These are phyloP conservation scores for Pyxicephalus adspersus DNA, from an alignment of 2,113 vertebrate species.

Conservation along the genomic window DNA sequence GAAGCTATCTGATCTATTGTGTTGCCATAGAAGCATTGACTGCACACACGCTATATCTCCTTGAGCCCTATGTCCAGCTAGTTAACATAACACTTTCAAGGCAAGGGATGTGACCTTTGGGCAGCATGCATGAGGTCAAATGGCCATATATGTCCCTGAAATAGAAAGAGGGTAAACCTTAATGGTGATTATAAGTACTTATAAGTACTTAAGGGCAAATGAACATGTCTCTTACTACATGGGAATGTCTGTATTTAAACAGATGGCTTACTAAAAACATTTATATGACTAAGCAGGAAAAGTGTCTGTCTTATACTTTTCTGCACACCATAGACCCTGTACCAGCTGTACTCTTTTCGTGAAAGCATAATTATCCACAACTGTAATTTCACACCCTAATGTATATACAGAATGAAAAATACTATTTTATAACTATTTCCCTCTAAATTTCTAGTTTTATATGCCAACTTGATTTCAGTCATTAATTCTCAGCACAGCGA, in stretches of 20 bases:
- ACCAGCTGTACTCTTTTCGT: slow-evolving; percentile 8
- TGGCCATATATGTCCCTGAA: not conserved
- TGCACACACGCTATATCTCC: slow-evolving; percentile 86
- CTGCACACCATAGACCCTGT: slow-evolving; percentile 14
- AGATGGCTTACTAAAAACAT: slow-evolving; percentile 38
- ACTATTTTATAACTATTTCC: not conserved
- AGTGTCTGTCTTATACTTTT: slow-evolving; percentile 35
- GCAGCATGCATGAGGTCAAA: slow-evolving; percentile 56
- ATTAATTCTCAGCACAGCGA: not conserved
- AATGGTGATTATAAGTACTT: not conserved
- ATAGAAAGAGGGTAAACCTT: not conserved
- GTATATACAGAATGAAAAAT: not conserved
- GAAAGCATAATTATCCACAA: not conserved
- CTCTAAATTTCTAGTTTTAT: not conserved
- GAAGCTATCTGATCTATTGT: slow-evolving; percentile 83
- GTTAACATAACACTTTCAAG: slow-evolving; percentile 79
- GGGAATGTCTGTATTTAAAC: slow-evolving; percentile 12
- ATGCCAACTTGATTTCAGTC: not conserved
- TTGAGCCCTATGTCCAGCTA: slow-evolving; percentile 75
- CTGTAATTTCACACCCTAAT: not conserved
- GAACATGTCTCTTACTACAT: not conserved
- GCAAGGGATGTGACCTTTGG: slow-evolving; percentile 21
- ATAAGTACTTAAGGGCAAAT: not conserved
- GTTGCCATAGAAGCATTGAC: slow-evolving; percentile 94
- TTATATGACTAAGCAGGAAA: slow-evolving; percentile 38